Base-by-base conservation (phyloP, 2,113 vertebrate genomes). In the Leptocoma aspasia region DNA sequence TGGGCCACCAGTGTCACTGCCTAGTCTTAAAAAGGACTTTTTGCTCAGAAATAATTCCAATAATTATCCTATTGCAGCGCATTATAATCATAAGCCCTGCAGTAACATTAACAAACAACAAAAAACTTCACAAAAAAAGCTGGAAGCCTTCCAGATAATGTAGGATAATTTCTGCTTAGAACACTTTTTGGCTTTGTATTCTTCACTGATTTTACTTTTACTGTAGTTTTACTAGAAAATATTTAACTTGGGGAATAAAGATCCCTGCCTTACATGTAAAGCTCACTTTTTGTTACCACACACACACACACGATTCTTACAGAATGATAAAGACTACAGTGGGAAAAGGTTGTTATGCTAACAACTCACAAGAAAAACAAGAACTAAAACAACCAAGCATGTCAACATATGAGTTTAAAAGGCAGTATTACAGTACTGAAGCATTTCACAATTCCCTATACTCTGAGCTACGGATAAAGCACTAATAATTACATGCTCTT, bases 11-110 rank as follows among this genome's bases (percentile, higher is more conserved):
- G 24, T 30, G 45, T 28, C 70, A 77, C 61, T 70, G 28, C 15
- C 23, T 18, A 37, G 12, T 27, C 31, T 70, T 82, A 41, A 79
- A 79, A 94, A 79, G 30, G 45, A 64, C 24, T 30, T 75, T 33
- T 78, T 84, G 60, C 30, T 71, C 47, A 87, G 35, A 81, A 82
- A 47, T 54, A 39, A 5, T 52, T 79, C 35, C 53, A 76, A 5
- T 72, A 73, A 63, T 76, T 59, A 54, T 31, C 28, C 9, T 23
- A 41, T 19, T 41, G 45, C n/a, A 84, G 18, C 0, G 0, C 24
- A 8, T 49, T 61, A 80, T 11, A n/a, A 61, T 39, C 12, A 22
- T 11, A 86, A 76, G 19, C 23, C 66, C 45, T n/a, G 18, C 13
- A 39, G 31, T 19, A 45, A 45, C 0, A 0, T n/a, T 22, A 66